These are phyloP conservation scores for Trichogramma evanescens DNA, from an alignment of 2,888 invertebrate species.

Conservation along the genomic window DNA sequence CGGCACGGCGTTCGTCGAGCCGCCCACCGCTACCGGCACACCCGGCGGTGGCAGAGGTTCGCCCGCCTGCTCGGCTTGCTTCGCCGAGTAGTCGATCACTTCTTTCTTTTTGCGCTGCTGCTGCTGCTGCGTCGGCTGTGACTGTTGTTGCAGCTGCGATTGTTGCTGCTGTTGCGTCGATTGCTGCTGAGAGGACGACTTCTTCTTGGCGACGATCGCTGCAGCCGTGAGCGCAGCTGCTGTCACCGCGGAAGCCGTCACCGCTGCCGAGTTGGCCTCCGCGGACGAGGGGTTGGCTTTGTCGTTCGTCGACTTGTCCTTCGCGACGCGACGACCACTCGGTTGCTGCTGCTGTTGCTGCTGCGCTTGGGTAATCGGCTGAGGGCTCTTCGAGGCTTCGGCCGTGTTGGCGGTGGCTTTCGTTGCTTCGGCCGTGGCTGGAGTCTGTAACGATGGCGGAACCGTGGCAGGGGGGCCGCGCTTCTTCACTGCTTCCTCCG, in stretches of 20 bases:
- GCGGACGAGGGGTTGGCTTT: constrained; percentile 19
- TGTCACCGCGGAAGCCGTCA: background rate
- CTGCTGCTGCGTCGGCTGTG: constrained; percentile 29
- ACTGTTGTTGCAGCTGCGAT: constrained; percentile 11
- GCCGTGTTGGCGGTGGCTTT: constrained; percentile 1
- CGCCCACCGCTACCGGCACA: constrained; percentile 51
- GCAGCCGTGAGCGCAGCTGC: background rate
- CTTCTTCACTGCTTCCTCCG: constrained; percentile 27
- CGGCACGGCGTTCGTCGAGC: constrained; percentile 46
- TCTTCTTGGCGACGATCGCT: constrained; percentile 24
- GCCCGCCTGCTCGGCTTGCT: constrained; percentile 56
- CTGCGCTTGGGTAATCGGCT: background rate
- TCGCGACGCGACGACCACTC: background rate
- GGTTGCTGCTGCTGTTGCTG: constrained; percentile 10
- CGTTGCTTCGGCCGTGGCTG: constrained; percentile 18
- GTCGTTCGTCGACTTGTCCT: constrained; percentile 18
- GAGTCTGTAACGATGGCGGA: constrained; percentile 3
- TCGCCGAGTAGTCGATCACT: constrained; percentile 71
- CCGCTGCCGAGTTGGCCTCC: constrained; percentile 3
- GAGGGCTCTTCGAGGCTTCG: too few species aligned
- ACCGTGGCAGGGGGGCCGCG: background rate
- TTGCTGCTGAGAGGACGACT: constrained; percentile 44
- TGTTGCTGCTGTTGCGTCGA: constrained; percentile 47
- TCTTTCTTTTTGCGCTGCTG: constrained; percentile 63
- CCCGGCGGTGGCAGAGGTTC: constrained; percentile 43